Evolutionary conservation across 2,113 vertebrate species (phyloP).

Genomic region (Rattus norvegicus): GRCr8 NC_086020.1:186361001-186361500

Average conservation of each 20-base stretch:
- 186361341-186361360: neutral
- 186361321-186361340: neutral
- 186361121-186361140: neutral
- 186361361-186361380: neutral
- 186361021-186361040: neutral
- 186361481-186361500: neutral
- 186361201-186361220: neutral
- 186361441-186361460: constrained; percentile 55
- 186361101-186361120: neutral
- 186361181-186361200: neutral
- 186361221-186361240: neutral
- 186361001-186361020: neutral
- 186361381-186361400: neutral
- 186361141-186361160: neutral
- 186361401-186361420: neutral
- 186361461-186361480: neutral
- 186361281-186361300: neutral
- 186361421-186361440: constrained; percentile 2
- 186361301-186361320: neutral
- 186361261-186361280: neutral
- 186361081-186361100: neutral
- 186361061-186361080: neutral
- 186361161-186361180: neutral
- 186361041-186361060: neutral
- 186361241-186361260: neutral